Percentiles rank a stretch among this genome's conserved stretches.
Evolutionary conservation across 2,888 invertebrate genomes (phyloP).

Genomic region (Spialia ferax): DNA sequence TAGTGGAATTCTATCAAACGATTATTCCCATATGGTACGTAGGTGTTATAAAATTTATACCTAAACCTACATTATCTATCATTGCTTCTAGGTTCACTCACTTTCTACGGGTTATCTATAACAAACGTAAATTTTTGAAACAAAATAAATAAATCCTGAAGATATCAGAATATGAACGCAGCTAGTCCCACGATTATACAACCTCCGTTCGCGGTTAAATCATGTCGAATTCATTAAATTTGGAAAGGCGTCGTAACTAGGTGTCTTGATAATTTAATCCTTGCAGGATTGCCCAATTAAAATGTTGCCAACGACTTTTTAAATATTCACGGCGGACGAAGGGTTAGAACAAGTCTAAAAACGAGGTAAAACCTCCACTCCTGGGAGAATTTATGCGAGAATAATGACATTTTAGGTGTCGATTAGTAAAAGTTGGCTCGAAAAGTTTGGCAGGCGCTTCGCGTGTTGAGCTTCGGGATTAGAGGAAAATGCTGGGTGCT

Average conservation of each 20-base stretch:
- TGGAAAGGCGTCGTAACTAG: constrained; percentile 79
- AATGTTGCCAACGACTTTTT: constrained; percentile 85
- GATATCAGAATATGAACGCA: constrained; percentile 1
- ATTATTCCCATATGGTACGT: too few species aligned
- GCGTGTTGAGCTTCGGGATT: constrained; percentile 12
- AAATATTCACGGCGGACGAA: constrained; percentile 78
- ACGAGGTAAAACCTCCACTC: constrained; percentile 79
- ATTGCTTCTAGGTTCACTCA: too few species aligned
- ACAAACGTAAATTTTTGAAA: not conserved
- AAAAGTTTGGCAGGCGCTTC: constrained; percentile 60
- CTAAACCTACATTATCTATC: too few species aligned
- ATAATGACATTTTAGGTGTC: constrained; percentile 84
- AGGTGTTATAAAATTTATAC: too few species aligned
- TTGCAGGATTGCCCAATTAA: constrained; percentile 83
- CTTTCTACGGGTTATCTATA: too few species aligned
- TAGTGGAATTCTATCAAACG: too few species aligned
- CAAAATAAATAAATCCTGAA: not conserved
- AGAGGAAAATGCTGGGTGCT: not conserved
- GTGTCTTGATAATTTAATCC: constrained; percentile 87
- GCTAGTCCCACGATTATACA: constrained; percentile 25
- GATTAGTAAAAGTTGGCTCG: constrained; percentile 75
- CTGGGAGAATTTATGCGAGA: constrained; percentile 74
- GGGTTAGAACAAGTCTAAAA: constrained; percentile 79
- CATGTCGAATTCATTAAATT: constrained; percentile 84
- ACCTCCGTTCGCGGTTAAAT: constrained; percentile 64